Percentiles rank a stretch among this genome's conserved stretches.
Evolutionary conservation across 2,888 invertebrate genomes (phyloP).

Genomic region (Helleia helle): DNA sequence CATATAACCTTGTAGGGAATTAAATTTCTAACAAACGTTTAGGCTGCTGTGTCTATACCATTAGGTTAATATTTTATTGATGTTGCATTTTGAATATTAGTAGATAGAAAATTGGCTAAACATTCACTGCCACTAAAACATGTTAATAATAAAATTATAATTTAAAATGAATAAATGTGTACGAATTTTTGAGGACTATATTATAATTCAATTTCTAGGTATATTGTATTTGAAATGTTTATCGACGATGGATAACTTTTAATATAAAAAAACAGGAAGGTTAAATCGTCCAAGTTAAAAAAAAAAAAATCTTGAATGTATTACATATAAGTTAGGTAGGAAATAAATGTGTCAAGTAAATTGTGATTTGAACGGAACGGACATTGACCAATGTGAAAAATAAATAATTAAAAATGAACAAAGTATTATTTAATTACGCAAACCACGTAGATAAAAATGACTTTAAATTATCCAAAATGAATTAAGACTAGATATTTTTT

Average conservation of each 20-base stretch:
- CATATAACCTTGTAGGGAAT: slow-evolving; percentile 5
- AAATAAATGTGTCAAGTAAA: slow-evolving; percentile 34
- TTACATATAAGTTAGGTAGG: slow-evolving; percentile 26
- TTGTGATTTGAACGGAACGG: slow-evolving; percentile 54
- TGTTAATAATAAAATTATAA: slow-evolving; percentile 33
- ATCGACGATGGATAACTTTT: slow-evolving; percentile 10
- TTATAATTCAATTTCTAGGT: slow-evolving; percentile 26
- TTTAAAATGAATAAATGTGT: slow-evolving; percentile 50
- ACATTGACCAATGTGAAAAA: slow-evolving; percentile 68
- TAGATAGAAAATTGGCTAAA: slow-evolving; percentile 27
- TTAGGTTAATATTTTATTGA: slow-evolving; percentile 18
- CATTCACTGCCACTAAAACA: slow-evolving; percentile 57
- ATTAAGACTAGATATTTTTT: not conserved
- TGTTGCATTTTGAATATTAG: slow-evolving; percentile 20
- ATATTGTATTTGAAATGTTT: slow-evolving; percentile 20
- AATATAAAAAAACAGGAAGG: not conserved
- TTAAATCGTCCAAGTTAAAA: slow-evolving; percentile 10
- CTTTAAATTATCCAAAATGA: slow-evolving; percentile 25
- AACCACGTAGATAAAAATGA: slow-evolving; percentile 27
- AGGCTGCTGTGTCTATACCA: slow-evolving; percentile 8
- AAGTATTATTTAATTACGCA: slow-evolving; percentile 33
- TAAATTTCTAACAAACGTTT: slow-evolving; percentile 6
- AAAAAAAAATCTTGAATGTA: slow-evolving; percentile 10
- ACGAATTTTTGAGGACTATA: slow-evolving; percentile 65
- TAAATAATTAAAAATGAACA: slow-evolving; percentile 62